These are phyloP conservation scores for Adelphocoris suturalis DNA, from an alignment of 2,888 invertebrate genomes.

Conservation along the genomic window DNA sequence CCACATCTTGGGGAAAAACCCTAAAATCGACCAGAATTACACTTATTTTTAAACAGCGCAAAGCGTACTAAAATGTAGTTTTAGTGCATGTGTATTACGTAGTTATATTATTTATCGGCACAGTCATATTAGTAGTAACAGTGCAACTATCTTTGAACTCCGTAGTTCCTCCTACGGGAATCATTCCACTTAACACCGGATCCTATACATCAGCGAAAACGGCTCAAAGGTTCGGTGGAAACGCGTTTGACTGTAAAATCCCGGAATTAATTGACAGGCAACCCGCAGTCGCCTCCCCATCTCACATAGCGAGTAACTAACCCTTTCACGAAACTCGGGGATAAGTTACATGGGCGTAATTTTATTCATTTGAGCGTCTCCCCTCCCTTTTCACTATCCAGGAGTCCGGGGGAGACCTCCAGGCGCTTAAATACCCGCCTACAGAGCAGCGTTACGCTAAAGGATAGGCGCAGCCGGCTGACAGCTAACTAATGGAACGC, in stretches of 20 bases:
- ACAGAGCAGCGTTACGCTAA: neutral
- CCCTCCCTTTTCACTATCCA: neutral
- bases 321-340: conserved; percentile 15
- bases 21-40: no score
- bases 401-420: neutral
- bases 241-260: neutral
- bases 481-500: conserved; percentile 58
- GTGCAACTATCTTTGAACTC: no score
- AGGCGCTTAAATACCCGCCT: conserved; percentile 24
- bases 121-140: no score
- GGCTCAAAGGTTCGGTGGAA: neutral
- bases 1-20: no score
- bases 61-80: no score
- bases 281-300: conserved; percentile 1
- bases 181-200: neutral
- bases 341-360: conserved; percentile 41
- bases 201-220: neutral
- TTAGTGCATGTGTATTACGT: no score
- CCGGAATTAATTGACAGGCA: conserved; percentile 33
- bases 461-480: conserved; percentile 28
- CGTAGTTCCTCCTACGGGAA: neutral
- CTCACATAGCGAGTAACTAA: neutral
- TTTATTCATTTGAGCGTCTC: conserved; percentile 28
- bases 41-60: no score
- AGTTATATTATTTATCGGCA: no score